Percentiles rank a stretch among this genome's conserved stretches.
Evolutionary conservation across 2,888 invertebrate species (phyloP).

Genomic region (Parnassius glacialis): DNA sequence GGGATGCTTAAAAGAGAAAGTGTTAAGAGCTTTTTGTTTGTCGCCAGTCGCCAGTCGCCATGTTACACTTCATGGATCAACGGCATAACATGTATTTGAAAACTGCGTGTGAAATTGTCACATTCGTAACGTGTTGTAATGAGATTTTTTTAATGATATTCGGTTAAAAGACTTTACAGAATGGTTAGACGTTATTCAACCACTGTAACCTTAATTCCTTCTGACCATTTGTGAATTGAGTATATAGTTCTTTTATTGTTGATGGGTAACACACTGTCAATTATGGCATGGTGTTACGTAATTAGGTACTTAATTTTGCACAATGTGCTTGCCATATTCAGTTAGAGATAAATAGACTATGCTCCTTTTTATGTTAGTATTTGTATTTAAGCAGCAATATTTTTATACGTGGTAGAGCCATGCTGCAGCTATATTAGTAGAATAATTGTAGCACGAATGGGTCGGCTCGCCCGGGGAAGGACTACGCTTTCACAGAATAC

Average conservation of each 20-base stretch:
- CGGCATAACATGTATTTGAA: constrained; percentile 18
- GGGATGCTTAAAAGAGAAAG: constrained; percentile 42
- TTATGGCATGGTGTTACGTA: constrained; percentile 17
- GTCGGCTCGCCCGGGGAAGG: too few species aligned
- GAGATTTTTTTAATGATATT: constrained; percentile 30
- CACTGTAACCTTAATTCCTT: constrained; percentile 19
- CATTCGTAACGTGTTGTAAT: constrained; percentile 20
- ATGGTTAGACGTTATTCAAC: constrained; percentile 17
- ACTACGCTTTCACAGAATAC: too few species aligned
- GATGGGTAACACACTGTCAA: constrained; percentile 11
- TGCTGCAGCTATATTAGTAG: too few species aligned
- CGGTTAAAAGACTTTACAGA: constrained; percentile 34
- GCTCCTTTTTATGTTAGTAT: not conserved
- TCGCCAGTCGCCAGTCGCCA: constrained; percentile 25
- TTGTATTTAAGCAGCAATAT: too few species aligned
- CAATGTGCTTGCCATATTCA: constrained; percentile 13
- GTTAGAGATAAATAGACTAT: not conserved
- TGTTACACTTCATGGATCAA: constrained; percentile 35
- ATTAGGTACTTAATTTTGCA: constrained; percentile 12
- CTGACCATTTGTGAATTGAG: constrained; percentile 19
- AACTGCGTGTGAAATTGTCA: constrained; percentile 28
- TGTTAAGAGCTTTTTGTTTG: constrained; percentile 39
- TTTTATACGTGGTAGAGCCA: too few species aligned
- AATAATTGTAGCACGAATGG: too few species aligned
- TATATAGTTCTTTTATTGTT: constrained; percentile 25